Conservation (phyloP, 2,888 invertebrate genomes). For the Platyscelio sp. region DNA sequence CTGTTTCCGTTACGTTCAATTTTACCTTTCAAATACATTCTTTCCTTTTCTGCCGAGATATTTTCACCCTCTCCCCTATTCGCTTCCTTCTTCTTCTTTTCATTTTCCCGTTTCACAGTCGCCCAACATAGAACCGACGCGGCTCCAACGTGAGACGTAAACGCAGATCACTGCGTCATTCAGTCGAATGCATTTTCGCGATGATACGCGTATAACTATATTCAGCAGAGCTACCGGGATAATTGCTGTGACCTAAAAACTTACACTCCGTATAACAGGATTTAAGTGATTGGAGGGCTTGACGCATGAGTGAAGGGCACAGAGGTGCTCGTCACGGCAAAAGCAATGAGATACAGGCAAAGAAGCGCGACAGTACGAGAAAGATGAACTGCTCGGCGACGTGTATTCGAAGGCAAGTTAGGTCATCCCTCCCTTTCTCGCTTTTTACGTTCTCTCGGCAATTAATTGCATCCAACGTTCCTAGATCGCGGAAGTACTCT, state of each 20-base stretch:
- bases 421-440: conserved; percentile 16
- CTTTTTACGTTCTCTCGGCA: neutral
- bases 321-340: conserved; percentile 37
- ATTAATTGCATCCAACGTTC: conserved; percentile 34
- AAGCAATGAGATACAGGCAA: conserved; percentile 26
- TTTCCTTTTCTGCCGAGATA: neutral
- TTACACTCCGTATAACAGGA: conserved; percentile 74
- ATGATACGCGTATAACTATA: conserved; percentile 28
- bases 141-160: conserved; percentile 36
- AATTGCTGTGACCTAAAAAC: conserved; percentile 80
- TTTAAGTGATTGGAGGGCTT: conserved; percentile 72
- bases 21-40: conserved; percentile 20
- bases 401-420: conserved; percentile 21
- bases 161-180: conserved; percentile 41
- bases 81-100: neutral
- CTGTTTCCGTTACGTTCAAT: conserved; percentile 38
- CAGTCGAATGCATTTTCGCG: conserved; percentile 42
- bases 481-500: conserved; percentile 3
- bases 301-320: conserved; percentile 56
- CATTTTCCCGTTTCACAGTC: neutral
- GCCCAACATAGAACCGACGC: conserved; percentile 29
- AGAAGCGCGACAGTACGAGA: conserved; percentile 16
- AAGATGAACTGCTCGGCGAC: conserved; percentile 22
- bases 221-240: conserved; percentile 47
- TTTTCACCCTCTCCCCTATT: neutral